Conservation (phyloP, 1,140 invertebrate species). For the Drosophila virilis region DNA sequence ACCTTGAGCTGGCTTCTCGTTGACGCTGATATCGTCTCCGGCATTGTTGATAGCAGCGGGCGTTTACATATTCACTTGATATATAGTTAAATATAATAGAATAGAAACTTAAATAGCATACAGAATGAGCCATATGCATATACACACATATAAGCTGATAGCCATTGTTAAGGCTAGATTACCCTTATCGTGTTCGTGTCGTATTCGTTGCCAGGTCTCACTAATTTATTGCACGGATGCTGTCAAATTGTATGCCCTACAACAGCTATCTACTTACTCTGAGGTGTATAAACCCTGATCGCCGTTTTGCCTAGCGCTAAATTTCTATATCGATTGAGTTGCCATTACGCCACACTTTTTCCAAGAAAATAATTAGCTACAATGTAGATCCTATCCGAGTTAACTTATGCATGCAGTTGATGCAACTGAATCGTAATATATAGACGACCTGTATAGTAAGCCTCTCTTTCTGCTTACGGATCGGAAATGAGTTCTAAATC, state of each 20-base stretch:
- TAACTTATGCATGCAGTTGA: too few relatives aligned
- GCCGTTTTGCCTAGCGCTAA: neutral
- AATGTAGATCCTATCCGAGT: too few relatives aligned
- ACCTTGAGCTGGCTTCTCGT: slow-evolving; percentile 38
- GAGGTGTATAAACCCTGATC: neutral
- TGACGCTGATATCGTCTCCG: slow-evolving; percentile 22
- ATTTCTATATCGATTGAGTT: neutral
- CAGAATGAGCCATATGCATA: too few relatives aligned
- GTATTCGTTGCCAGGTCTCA: slow-evolving; percentile 21
- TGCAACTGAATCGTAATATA: too few relatives aligned
- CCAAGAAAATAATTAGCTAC: neutral
- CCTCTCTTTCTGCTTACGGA: too few relatives aligned
- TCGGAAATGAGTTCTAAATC: too few relatives aligned
- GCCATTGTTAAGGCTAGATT: slow-evolving; percentile 38
- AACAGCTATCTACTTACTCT: neutral
- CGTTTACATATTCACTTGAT: neutral
- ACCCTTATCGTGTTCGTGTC: slow-evolving; percentile 43
- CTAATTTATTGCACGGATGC: slow-evolving; percentile 56
- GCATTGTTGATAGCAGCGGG: slow-evolving; percentile 33
- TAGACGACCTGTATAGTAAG: too few relatives aligned
- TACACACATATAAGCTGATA: slow-evolving; percentile 49
- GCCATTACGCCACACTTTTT: neutral
- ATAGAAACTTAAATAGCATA: slow-evolving; percentile 7
- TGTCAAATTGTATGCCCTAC: slow-evolving; percentile 2
- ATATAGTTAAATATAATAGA: slow-evolving; percentile 3